Conservation (phyloP, 2,888 invertebrate species). For the Hipparchia sbordonii region DNA sequence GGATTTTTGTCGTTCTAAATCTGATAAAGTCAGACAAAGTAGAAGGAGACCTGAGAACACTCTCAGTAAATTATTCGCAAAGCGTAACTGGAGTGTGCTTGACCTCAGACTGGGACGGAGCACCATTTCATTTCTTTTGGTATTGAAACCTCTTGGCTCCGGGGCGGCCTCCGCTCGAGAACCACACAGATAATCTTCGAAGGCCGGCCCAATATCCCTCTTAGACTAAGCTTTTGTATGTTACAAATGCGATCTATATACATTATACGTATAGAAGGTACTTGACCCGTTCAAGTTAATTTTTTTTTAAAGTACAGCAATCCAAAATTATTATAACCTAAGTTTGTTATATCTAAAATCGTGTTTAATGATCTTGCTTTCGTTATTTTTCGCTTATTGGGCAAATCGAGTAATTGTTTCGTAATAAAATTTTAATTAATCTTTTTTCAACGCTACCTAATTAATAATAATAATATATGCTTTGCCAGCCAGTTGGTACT, state of each 20-base stretch:
- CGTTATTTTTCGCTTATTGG: no score
- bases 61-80: slow-evolving; percentile 35
- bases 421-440: no score
- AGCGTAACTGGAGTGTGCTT: slow-evolving; percentile 47
- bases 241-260: slow-evolving; percentile 16
- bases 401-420: no score
- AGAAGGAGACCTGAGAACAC: slow-evolving; percentile 23
- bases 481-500: no score
- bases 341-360: no score
- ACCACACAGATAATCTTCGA: slow-evolving; percentile 55
- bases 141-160: slow-evolving; percentile 55
- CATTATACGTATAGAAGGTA: neutral
- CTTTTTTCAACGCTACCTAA: no score
- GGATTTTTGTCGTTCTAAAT: neutral
- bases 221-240: slow-evolving; percentile 18
- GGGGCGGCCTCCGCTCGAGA: slow-evolving; percentile 58
- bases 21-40: slow-evolving; percentile 12
- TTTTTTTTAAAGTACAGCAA: slow-evolving; percentile 4
- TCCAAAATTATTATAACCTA: no score
- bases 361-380: no score
- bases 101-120: slow-evolving; percentile 51
- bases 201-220: slow-evolving; percentile 61
- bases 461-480: no score
- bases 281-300: slow-evolving; percentile 3
- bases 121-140: slow-evolving; percentile 55